Conservation (phyloP, 1,140 invertebrate genomes). For the Drosophila lini region DNA sequence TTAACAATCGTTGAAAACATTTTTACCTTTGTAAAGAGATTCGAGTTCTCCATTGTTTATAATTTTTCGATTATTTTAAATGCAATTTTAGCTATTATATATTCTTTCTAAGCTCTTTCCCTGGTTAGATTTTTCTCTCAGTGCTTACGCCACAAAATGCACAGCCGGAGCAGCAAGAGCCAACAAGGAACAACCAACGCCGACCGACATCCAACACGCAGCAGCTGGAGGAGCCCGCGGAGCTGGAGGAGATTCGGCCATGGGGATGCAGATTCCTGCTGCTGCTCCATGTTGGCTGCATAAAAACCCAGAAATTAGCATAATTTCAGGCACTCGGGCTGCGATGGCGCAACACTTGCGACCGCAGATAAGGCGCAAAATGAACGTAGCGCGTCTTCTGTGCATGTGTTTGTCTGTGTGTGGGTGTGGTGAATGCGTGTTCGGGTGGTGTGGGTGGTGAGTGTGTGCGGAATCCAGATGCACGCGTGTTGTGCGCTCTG, state of each 20-base stretch:
- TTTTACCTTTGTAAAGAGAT: no score
- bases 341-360: slow-evolving; percentile 71
- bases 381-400: slow-evolving; percentile 62
- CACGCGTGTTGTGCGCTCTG: slow-evolving; percentile 31
- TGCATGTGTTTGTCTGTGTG: slow-evolving; percentile 18
- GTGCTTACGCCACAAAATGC: slow-evolving; percentile 42
- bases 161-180: slow-evolving; percentile 42
- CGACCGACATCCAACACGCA: slow-evolving; percentile 40
- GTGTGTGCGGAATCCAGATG: slow-evolving; percentile 19
- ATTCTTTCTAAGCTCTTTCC: no score
- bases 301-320: slow-evolving; percentile 79
- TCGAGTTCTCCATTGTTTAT: not conserved
- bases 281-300: slow-evolving; percentile 62
- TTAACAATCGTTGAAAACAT: not conserved
- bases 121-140: slow-evolving; percentile 21
- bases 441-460: slow-evolving; percentile 6
- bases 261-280: slow-evolving; percentile 59
- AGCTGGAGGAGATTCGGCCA: slow-evolving; percentile 36
- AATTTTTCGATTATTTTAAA: not conserved
- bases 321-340: slow-evolving; percentile 72
- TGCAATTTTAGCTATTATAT: not conserved
- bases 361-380: slow-evolving; percentile 76
- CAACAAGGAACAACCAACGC: slow-evolving; percentile 37
- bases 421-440: not conserved
- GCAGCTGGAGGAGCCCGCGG: slow-evolving; percentile 40